A percentile compares a stretch with the other conserved stretches of the same genome.
These are phyloP conservation scores for Globia sparganii DNA, from an alignment of 2,888 invertebrate species.

Conservation along the genomic window DNA sequence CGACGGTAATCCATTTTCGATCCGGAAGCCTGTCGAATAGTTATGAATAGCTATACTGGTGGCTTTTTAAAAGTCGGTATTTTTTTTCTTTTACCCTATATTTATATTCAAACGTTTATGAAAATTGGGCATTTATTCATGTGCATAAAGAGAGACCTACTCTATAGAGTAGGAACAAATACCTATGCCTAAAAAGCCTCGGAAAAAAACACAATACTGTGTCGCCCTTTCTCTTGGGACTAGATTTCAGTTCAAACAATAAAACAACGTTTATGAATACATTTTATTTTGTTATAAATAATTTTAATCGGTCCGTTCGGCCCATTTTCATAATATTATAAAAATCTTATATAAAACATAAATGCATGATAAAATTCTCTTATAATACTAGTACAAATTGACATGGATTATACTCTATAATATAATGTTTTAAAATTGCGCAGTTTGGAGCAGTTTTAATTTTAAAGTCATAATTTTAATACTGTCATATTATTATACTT, in stretches of 20 bases:
- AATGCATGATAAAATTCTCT: constrained; percentile 51
- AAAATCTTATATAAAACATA: constrained; percentile 51
- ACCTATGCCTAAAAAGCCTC: neutral
- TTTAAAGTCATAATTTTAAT: constrained; percentile 35
- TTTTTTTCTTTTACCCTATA: no score
- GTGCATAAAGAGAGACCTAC: no score
- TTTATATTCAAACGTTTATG: no score
- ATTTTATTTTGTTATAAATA: constrained; percentile 36
- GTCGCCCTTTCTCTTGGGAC: neutral
- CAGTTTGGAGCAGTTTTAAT: constrained; percentile 21
- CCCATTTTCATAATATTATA: constrained; percentile 1
- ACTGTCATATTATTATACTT: neutral
- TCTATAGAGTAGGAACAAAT: no score
- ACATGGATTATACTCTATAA: constrained; percentile 32
- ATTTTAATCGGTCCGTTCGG: constrained; percentile 3
- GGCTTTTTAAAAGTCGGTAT: no score
- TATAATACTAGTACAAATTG: constrained; percentile 49
- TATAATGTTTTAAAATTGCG: constrained; percentile 38
- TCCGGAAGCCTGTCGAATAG: no score
- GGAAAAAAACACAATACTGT: no score
- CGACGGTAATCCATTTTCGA: no score
- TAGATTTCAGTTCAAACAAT: neutral
- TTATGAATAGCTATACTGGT: no score
- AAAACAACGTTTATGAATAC: constrained; percentile 25
- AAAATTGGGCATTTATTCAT: no score